phyloP scores from a whole-genome alignment of 2,888 invertebrate genomes.

The Auanema freiburgensis region DNA sequence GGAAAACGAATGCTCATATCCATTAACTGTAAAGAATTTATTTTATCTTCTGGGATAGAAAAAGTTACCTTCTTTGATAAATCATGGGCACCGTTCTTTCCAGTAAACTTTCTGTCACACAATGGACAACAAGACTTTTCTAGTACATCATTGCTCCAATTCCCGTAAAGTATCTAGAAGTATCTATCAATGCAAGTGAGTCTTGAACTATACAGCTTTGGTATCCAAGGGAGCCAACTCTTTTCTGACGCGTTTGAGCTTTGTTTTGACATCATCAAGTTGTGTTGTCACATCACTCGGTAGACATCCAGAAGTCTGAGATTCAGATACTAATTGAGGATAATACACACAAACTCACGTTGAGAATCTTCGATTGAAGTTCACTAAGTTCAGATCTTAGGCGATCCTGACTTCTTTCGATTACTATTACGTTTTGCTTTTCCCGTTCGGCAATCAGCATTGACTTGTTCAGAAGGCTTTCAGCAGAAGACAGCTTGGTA shows the following conservation, averaged over 20 bases:
- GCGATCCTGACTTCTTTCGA: not conserved
- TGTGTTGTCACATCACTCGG: slow-evolving; percentile 26
- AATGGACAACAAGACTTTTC: slow-evolving; percentile 46
- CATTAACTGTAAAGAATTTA: slow-evolving; percentile 24
- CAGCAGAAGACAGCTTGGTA: not conserved
- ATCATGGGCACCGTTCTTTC: slow-evolving; percentile 31
- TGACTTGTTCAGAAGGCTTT: not conserved
- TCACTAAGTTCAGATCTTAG: slow-evolving; percentile 16
- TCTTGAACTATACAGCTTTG: slow-evolving; percentile 17
- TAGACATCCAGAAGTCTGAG: slow-evolving; percentile 18
- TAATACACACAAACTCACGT: not conserved
- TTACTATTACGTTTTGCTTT: not conserved
- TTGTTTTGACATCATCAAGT: slow-evolving; percentile 20
- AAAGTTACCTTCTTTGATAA: slow-evolving; percentile 22
- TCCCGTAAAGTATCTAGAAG: slow-evolving; percentile 40
- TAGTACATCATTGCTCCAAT: slow-evolving; percentile 38
- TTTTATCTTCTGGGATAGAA: not conserved
- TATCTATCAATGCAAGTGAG: not conserved
- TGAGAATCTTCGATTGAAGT: slow-evolving; percentile 1
- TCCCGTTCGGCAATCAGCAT: not conserved
- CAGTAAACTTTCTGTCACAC: slow-evolving; percentile 46
- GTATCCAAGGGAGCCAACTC: slow-evolving; percentile 40
- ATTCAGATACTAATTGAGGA: not conserved
- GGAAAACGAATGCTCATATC: slow-evolving; percentile 37
- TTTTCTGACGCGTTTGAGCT: slow-evolving; percentile 30